phyloP scores from a whole-genome alignment of 2,113 vertebrate genomes.

The Sorex araneus region DNA sequence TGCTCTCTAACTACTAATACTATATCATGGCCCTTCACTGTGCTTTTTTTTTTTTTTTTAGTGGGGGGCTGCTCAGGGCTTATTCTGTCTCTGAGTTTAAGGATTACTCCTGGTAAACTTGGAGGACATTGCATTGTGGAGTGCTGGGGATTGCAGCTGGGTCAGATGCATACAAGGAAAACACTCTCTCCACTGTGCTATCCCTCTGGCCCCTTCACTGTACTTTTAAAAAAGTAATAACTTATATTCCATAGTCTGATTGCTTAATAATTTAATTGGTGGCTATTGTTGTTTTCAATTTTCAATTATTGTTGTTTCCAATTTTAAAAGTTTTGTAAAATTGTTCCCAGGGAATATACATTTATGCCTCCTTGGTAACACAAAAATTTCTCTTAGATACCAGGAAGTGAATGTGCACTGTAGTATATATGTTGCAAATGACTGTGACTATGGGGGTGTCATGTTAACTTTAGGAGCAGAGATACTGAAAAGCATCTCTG shows the following conservation, averaged over 20 bases:
- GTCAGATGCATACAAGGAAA: no score
- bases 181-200: no score
- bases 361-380: constrained; percentile 6
- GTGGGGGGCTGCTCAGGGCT: no score
- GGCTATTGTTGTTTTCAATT: neutral
- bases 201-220: no score
- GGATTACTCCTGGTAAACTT: no score
- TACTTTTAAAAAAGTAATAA: neutral
- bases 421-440: neutral
- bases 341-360: constrained; percentile 21
- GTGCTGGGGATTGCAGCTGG: no score
- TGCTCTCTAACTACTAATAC: no score
- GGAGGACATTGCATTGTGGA: no score
- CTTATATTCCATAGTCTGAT: neutral
- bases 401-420: constrained; percentile 21
- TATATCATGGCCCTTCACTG: no score
- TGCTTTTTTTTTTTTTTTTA: no score
- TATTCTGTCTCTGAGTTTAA: no score
- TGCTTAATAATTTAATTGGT: neutral
- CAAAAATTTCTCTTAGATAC: constrained; percentile 55
- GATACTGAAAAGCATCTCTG: neutral
- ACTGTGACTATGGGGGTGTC: neutral
- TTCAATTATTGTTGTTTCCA: neutral
- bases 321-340: constrained; percentile 28
- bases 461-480: neutral